phyloP scores from a whole-genome alignment of 2,113 vertebrate genomes.

The Tenebrosternarchus preto region DNA sequence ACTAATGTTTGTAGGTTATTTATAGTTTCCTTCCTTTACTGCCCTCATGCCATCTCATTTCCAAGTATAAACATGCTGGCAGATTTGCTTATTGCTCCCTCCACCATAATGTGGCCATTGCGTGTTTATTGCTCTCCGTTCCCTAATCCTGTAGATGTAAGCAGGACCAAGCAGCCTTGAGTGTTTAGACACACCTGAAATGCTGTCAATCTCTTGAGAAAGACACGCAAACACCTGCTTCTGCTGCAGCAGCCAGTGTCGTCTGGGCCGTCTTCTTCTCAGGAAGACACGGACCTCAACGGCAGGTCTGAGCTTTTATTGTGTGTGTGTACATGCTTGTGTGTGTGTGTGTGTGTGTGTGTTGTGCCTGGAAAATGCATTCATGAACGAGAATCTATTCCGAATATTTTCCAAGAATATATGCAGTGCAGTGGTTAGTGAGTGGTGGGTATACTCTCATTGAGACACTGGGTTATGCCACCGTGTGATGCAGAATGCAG shows the following conservation, averaged over 20 bases:
- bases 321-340: neutral
- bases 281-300: neutral
- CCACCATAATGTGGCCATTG: neutral
- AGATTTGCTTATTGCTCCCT: slow-evolving; percentile 4
- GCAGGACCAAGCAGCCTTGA: neutral
- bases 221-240: neutral
- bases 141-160: slow-evolving; percentile 33
- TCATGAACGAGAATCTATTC: neutral
- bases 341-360: neutral
- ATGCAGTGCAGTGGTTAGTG: neutral
- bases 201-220: slow-evolving; percentile 15
- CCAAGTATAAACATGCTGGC: slow-evolving; percentile 13
- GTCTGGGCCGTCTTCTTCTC: neutral
- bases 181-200: slow-evolving; percentile 20
- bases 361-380: neutral
- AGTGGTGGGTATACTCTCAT: neutral
- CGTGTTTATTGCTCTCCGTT: neutral
- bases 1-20: slow-evolving; percentile 90
- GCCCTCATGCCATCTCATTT: neutral
- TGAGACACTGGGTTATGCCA: neutral
- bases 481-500: neutral
- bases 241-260: neutral
- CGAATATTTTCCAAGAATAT: neutral
- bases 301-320: neutral
- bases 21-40: slow-evolving; percentile 68